Percentiles rank a stretch among this genome's conserved stretches.
phyloP scores from a whole-genome alignment of 2,113 vertebrate genomes.

The Atlantisia rogersi region DNA sequence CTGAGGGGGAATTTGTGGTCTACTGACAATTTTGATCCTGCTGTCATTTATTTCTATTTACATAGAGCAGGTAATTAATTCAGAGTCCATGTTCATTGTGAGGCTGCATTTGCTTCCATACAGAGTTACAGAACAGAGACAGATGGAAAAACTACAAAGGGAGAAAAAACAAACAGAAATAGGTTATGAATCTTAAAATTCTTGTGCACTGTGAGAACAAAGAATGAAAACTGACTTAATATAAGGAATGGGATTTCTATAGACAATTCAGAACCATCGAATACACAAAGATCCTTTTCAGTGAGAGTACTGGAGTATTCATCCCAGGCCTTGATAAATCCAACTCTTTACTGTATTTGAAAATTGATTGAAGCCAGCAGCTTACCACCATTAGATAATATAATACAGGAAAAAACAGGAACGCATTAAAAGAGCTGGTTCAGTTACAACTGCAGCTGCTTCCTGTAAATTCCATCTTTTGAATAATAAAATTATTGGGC shows the following conservation, averaged over 20 bases:
- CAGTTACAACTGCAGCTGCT: conserved; percentile 62
- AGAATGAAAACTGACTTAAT: conserved; percentile 51
- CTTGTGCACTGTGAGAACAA: conserved; percentile 18
- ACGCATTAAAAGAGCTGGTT: conserved; percentile 45
- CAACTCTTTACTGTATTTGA: conserved; percentile 19
- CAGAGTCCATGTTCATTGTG: background rate
- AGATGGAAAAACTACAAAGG: conserved; percentile 6
- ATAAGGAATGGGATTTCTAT: conserved; percentile 24
- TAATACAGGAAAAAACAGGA: conserved; percentile 39
- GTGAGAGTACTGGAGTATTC: background rate
- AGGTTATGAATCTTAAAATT: conserved; percentile 41
- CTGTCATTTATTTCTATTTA: conserved; percentile 22
- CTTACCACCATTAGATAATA: conserved; percentile 27
- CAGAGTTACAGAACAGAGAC: background rate
- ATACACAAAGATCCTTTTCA: conserved; percentile 22
- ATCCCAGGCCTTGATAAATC: conserved; percentile 11
- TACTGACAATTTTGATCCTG: background rate
- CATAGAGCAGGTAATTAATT: conserved; percentile 18
- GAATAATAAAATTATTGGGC: conserved; percentile 60
- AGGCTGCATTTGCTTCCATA: background rate
- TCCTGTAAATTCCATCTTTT: conserved; percentile 56
- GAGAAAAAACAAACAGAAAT: conserved; percentile 38
- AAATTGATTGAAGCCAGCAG: conserved; percentile 29
- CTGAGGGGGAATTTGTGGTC: background rate
- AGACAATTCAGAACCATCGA: conserved; percentile 8